phyloP scores from a whole-genome alignment of 2,113 vertebrate species.

The Maccullochella peelii region DNA sequence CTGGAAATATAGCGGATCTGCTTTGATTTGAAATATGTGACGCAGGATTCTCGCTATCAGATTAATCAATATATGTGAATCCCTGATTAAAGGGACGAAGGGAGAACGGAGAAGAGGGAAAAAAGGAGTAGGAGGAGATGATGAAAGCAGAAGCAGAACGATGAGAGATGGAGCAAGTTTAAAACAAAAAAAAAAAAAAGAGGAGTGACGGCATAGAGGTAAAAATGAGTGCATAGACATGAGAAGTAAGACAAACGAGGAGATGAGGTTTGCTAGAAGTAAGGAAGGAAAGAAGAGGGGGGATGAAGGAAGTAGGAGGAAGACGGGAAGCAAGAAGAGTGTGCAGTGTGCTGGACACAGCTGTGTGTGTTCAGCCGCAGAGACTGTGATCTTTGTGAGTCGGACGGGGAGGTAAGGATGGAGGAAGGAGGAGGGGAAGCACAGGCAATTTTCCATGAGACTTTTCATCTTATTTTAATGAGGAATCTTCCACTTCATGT shows the following conservation, averaged over 20 bases:
- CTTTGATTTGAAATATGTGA: slow-evolving; percentile 42
- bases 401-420: neutral
- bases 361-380: slow-evolving; percentile 8
- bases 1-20: slow-evolving; percentile 18
- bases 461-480: slow-evolving; percentile 72
- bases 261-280: slow-evolving; percentile 22
- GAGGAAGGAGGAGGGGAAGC: slow-evolving; percentile 22
- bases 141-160: slow-evolving; percentile 42
- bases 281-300: slow-evolving; percentile 28
- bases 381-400: slow-evolving; percentile 20
- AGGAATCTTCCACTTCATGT: slow-evolving; percentile 61
- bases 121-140: neutral
- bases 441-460: slow-evolving; percentile 44
- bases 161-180: slow-evolving; percentile 33
- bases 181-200: slow-evolving; percentile 29
- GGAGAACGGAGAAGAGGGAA: neutral
- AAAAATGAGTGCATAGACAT: slow-evolving; percentile 37
- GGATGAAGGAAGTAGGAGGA: neutral
- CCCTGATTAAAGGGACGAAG: slow-evolving; percentile 18
- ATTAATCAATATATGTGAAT: slow-evolving; percentile 59
- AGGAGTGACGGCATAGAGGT: neutral
- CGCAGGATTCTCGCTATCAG: neutral
- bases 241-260: neutral
- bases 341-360: neutral
- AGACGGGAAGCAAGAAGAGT: neutral